These are phyloP conservation scores for Trichosurus vulpecula DNA, from an alignment of 2,797 vertebrate species.

Conservation along the genomic window DNA sequence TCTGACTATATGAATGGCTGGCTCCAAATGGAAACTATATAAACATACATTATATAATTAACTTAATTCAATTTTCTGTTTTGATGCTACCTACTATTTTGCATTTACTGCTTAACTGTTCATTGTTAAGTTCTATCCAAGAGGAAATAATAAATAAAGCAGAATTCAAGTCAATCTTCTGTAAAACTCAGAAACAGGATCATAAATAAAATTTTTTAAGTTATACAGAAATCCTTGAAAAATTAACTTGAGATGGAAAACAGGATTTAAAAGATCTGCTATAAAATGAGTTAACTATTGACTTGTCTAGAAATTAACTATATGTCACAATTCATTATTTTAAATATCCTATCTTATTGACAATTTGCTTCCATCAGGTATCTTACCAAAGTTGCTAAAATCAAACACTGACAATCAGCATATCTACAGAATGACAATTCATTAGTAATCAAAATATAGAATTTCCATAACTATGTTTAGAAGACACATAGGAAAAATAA, in stretches of 20 bases:
- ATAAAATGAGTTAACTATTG: not conserved
- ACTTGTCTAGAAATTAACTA: not conserved
- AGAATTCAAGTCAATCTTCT: conserved; percentile 31
- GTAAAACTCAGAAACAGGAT: conserved; percentile 51
- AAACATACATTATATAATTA: conserved; percentile 1
- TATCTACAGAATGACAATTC: conserved; percentile 43
- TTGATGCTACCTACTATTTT: conserved; percentile 29
- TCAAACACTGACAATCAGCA: not conserved
- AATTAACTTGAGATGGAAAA: not conserved
- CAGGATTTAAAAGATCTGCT: not conserved
- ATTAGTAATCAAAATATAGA: conserved; percentile 16
- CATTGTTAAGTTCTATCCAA: conserved; percentile 56
- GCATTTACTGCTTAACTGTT: conserved; percentile 48
- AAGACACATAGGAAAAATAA: not conserved
- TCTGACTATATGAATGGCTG: not conserved
- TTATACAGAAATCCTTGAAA: not conserved
- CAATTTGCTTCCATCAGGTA: not conserved
- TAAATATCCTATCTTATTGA: not conserved
- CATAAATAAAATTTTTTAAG: conserved; percentile 55
- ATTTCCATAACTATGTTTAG: not conserved
- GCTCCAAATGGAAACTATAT: conserved; percentile 19
- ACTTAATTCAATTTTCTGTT: conserved; percentile 36
- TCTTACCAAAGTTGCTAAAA: not conserved
- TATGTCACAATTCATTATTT: conserved; percentile 21
- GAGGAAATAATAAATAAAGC: conserved; percentile 17